Evolutionary conservation across 2,797 vertebrate species (phyloP), one percentile per base, ranked within the genome.

Genomic region (Cossypha heuglini): DNA sequence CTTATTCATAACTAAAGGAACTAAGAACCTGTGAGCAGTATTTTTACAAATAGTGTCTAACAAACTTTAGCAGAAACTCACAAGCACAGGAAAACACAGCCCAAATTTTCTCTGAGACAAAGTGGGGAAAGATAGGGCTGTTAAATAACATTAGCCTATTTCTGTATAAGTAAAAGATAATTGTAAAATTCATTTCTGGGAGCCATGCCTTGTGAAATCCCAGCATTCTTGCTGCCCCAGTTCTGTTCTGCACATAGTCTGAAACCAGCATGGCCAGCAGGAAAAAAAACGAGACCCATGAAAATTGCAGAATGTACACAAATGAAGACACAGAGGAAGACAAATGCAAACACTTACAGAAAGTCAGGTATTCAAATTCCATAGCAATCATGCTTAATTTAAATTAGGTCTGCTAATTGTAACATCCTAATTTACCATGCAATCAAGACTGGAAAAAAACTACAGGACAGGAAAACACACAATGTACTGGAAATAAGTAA

Each of bases 331-430:
- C 31, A 63, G 49, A 76, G 48, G 21, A 89, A 91, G 43, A 85
- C 71, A 93, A 95, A 87, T 11, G 71, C 67, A 87, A 96, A 87
- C 52, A 26, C 59, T 79, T 33, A 58, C 4, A 63, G n/a, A 55
- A 63, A 94, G 88, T 38, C 68, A 93, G 88, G 61, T 92, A 90
- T 89, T 69, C 67, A 87, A 78, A 94, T 91, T 92, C 57, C 80
- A 72, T 0, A 82, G 89, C 77, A 96, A 87, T 89, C 86, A 82
- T 25, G 77, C 9, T 63, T 63, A 66, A 90, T 91, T 95, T 83
- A 92, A 93, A 96, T 95, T 75, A 93, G 73, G 74, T 45, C 52
- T 91, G 62, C 81, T 91, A 96, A 93, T 85, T 96, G 74, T 79
- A 67, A 79, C 48, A 42, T n/a, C 45, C 42, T 73, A 55, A 92